Percentiles rank a stretch among this genome's conserved stretches.
Evolutionary conservation across 2,113 vertebrate species (phyloP).

Genomic region (Sphyrna mokarran): DNA sequence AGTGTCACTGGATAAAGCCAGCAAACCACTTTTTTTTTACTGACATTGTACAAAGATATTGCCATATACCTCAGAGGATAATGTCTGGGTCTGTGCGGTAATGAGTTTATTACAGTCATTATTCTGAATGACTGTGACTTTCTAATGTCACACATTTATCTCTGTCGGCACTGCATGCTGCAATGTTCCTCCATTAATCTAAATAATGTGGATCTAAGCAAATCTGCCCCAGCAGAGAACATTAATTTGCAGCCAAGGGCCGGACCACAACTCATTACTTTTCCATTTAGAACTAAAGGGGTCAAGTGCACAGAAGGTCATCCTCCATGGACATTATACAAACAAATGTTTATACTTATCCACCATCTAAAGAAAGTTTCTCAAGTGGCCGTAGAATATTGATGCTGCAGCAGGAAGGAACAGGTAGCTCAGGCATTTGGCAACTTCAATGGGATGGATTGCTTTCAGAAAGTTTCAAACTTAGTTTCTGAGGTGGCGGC

Average conservation of each 20-base stretch:
- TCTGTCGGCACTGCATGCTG: neutral
- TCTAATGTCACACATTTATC: slow-evolving; percentile 34
- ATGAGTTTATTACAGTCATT: slow-evolving; percentile 37
- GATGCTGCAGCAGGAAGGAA: neutral
- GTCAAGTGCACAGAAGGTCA: slow-evolving; percentile 13
- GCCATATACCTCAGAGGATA: slow-evolving; percentile 32
- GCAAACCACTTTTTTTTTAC: neutral
- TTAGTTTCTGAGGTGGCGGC: neutral
- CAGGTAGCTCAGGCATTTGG: neutral
- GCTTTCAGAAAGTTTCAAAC: neutral
- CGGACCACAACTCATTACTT: slow-evolving; percentile 24
- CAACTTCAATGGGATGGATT: neutral
- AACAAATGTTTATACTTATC: neutral
- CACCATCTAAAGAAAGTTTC: neutral
- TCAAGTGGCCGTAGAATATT: neutral
- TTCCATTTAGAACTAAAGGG: neutral
- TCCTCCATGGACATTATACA: neutral
- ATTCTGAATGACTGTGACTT: slow-evolving; percentile 16
- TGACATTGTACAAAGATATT: slow-evolving; percentile 27
- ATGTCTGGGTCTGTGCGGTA: slow-evolving; percentile 15
- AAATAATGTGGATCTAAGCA: slow-evolving; percentile 34
- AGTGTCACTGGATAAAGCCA: neutral
- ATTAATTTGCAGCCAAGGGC: slow-evolving; percentile 30
- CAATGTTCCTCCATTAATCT: slow-evolving; percentile 26
- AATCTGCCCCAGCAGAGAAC: slow-evolving; percentile 30